phyloP scores from a whole-genome alignment of 37 sponge, comb jelly and placozoan genomes.

The Ephydatia muelleri region DNA sequence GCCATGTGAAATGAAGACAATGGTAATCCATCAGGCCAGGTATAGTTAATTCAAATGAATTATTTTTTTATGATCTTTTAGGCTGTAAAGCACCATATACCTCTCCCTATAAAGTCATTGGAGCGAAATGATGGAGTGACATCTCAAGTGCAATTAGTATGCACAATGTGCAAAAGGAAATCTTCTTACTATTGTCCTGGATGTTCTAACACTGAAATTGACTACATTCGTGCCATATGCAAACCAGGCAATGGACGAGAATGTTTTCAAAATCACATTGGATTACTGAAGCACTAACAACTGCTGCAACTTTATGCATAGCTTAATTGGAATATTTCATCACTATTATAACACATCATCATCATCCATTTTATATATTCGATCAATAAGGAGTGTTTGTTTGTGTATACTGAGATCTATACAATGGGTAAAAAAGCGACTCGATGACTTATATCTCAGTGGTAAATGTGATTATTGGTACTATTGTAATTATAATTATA shows the following conservation, averaged over 20 bases:
- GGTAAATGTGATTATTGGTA: no score
- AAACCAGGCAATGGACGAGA: not conserved
- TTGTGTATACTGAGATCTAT: no score
- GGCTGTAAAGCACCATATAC: not conserved
- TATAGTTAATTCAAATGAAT: not conserved
- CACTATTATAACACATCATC: not conserved
- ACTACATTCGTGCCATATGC: not conserved
- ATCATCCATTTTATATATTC: no score
- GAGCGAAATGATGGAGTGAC: not conserved
- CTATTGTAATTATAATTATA: no score
- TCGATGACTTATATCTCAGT: no score
- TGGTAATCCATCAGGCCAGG: not conserved
- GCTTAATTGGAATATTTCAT: not conserved
- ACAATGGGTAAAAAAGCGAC: no score
- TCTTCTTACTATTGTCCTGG: not conserved
- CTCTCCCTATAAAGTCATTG: not conserved
- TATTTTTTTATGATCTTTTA: not conserved
- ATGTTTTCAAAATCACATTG: not conserved
- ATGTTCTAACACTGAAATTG: not conserved
- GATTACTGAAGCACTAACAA: not conserved
- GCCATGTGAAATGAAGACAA: not conserved
- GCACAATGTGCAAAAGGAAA: not conserved
- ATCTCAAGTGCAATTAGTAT: constrained; percentile 1
- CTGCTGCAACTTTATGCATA: not conserved
- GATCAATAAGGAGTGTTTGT: no score